Conservation (phyloP, 2,888 invertebrate genomes). For the Meganola albula region DNA sequence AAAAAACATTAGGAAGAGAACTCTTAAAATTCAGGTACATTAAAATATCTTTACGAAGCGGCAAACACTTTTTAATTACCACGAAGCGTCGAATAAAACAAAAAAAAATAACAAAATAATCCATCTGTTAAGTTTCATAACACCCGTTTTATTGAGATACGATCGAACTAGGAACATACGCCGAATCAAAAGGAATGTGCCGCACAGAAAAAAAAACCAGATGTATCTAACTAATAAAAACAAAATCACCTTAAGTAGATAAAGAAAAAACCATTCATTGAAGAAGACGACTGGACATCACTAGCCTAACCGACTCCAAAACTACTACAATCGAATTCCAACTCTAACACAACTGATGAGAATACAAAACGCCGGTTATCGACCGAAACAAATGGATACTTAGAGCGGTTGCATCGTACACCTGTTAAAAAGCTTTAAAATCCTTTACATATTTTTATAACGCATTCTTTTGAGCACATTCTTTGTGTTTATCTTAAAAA, state of each 20-base stretch:
- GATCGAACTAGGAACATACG: constrained; percentile 41
- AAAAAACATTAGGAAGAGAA: too few species aligned
- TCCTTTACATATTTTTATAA: constrained; percentile 68
- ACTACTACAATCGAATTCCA: constrained; percentile 14
- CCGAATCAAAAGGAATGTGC: constrained; percentile 64
- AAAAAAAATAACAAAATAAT: constrained; percentile 45
- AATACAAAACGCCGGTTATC: constrained; percentile 24
- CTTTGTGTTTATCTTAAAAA: constrained; percentile 56
- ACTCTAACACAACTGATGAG: background rate
- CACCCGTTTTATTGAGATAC: constrained; percentile 65
- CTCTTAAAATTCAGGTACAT: constrained; percentile 9
- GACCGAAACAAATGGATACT: constrained; percentile 12
- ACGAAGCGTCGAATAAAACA: constrained; percentile 32
- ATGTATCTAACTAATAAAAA: constrained; percentile 65
- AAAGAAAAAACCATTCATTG: constrained; percentile 51
- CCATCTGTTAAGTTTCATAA: constrained; percentile 65
- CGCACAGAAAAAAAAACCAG: constrained; percentile 53
- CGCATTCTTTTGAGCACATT: constrained; percentile 59
- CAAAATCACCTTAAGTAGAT: constrained; percentile 72
- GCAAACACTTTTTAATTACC: constrained; percentile 52
- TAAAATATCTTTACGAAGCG: constrained; percentile 15
- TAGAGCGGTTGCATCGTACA: constrained; percentile 42
- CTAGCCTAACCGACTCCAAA: constrained; percentile 12
- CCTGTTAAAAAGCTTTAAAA: constrained; percentile 65
- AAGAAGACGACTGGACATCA: constrained; percentile 47